Base-by-base conservation (phyloP, 1,140 invertebrate genomes). In the Diabrotica undecimpunctata region DNA sequence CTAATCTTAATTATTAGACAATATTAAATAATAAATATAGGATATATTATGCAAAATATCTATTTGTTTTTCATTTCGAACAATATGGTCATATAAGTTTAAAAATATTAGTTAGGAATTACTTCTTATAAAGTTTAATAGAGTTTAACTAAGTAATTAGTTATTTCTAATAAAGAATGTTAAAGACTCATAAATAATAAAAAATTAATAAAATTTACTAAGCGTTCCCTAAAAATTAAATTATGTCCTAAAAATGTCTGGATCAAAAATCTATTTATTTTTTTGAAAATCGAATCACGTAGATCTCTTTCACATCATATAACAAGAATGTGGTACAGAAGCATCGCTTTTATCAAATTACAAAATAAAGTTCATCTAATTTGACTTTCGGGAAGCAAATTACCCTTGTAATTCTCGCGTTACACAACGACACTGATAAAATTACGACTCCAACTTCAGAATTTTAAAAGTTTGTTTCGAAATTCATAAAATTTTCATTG, bases 391-490 rank as follows among this genome's bases (percentile, higher is more conserved):
- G 9, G 59, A 52, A 39, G 37, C 41, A 25, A 61, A 52, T 61
- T 61, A 61, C 14, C 41, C 59, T 35, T 50, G 41, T 61, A 61
- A 61, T 61, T 52, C 46, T 61, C 39, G 59, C 46, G 46, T 61
- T 61, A 50, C 59, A n/a, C 35, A 52, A 50, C 59, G 59, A 61
- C 59, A 61, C 10, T 61, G 59, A 61, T 61, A 61, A 61, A 61
- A 61, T 61, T 61, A 61, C 59, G 35, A 52, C 50, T 35, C 35
- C 59, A n/a, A 25, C 46, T 35, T 14, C 11, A 6, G 50, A 61
- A 61, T 61, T 52, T 61, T 61, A 11, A n/a, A 61, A 61, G 46
- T 61, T 61, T 52, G 59, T 61, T 61, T 61, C 59, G 37, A 46
- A 61, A 61, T 61, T 52, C 59, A 52, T 53, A 61, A 61, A 61